Percentiles rank a stretch among this genome's conserved stretches.
Evolutionary conservation across 2,888 invertebrate genomes (phyloP).

Genomic region (Pristionchus exspectatus): DNA sequence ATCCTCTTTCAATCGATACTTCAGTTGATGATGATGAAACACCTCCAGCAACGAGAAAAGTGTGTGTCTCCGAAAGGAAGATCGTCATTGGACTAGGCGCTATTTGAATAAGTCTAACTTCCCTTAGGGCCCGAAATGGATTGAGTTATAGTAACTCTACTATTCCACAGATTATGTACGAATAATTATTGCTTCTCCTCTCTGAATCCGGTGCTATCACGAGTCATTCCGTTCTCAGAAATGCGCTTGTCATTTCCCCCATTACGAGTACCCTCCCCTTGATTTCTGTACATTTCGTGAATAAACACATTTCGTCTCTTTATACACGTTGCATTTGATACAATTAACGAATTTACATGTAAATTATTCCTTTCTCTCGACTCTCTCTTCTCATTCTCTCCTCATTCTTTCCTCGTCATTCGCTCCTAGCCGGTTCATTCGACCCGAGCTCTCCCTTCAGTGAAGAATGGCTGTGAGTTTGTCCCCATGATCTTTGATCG

Average conservation of each 20-base stretch:
- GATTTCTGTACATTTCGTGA: constrained; percentile 37
- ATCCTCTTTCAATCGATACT: constrained; percentile 41
- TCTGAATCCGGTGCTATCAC: not conserved
- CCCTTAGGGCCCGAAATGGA: not conserved
- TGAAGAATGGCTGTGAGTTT: constrained; percentile 42
- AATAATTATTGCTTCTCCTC: constrained; percentile 3
- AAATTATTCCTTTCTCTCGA: not conserved
- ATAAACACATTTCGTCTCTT: not conserved
- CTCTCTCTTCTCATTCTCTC: not conserved
- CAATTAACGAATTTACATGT: not conserved
- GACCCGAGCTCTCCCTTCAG: not conserved
- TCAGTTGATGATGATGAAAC: not conserved
- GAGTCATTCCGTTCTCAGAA: constrained; percentile 9
- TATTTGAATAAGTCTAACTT: not conserved
- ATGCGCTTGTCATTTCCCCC: not conserved
- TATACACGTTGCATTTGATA: not conserved
- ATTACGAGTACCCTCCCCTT: constrained; percentile 8
- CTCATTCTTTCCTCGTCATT: not conserved
- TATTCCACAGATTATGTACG: not conserved
- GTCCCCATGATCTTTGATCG: not conserved
- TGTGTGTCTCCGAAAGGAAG: not conserved
- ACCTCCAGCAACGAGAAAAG: not conserved
- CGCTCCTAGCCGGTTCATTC: not conserved
- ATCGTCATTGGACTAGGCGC: constrained; percentile 39
- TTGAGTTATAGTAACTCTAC: not conserved